These are phyloP conservation scores for Perdita meconis DNA, from an alignment of 2,888 invertebrate genomes.

Conservation along the genomic window DNA sequence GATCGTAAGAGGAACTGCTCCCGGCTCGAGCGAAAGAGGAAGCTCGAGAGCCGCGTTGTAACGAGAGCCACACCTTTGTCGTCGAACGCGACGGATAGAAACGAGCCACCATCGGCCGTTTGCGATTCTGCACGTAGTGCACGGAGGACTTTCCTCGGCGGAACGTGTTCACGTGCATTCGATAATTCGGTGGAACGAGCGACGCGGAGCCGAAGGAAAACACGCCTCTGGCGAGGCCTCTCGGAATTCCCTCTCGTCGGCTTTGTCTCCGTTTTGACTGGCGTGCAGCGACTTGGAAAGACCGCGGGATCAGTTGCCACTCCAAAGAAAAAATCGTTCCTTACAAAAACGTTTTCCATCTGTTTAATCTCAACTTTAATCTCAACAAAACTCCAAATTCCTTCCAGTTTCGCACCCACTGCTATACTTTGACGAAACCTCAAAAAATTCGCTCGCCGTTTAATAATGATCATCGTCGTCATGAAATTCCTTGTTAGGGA, in stretches of 20 bases:
- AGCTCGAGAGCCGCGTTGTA: slow-evolving; percentile 33
- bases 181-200: slow-evolving; percentile 52
- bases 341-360: too few relatives aligned
- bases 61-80: slow-evolving; percentile 64
- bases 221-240: too few relatives aligned
- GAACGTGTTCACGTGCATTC: slow-evolving; percentile 39
- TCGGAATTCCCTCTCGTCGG: slow-evolving; percentile 19
- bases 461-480: too few relatives aligned
- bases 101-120: slow-evolving; percentile 58
- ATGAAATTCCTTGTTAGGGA: slow-evolving; percentile 54
- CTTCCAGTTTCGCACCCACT: too few relatives aligned
- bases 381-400: too few relatives aligned
- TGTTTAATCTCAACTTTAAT: too few relatives aligned
- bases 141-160: slow-evolving; percentile 68
- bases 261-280: not conserved
- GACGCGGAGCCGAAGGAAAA: slow-evolving; percentile 24
- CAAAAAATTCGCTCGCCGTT: too few relatives aligned
- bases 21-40: slow-evolving; percentile 28
- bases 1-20: slow-evolving; percentile 6
- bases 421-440: too few relatives aligned
- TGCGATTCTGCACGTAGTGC: slow-evolving; percentile 70
- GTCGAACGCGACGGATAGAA: slow-evolving; percentile 43
- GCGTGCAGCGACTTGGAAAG: too few relatives aligned
- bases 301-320: too few relatives aligned
- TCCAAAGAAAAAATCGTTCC: too few relatives aligned